Evolutionary conservation across 2,113 vertebrate genomes (phyloP).

Genomic region (Mus spicilegus): DNA sequence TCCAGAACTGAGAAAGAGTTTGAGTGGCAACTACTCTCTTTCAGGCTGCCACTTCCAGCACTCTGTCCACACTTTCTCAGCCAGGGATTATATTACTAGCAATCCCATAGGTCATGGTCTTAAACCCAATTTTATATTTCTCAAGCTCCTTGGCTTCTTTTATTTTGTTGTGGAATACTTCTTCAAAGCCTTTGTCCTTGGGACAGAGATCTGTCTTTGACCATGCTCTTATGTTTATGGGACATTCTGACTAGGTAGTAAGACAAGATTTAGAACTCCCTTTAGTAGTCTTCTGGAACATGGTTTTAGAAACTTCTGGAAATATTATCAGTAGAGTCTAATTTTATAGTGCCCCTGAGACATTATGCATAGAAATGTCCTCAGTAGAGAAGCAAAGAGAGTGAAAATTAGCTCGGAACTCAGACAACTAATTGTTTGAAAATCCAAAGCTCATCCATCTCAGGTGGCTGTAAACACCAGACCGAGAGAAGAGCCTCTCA

Average conservation of each 20-base stretch:
- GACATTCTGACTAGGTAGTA: background rate
- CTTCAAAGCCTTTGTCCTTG: background rate
- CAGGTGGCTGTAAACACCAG: background rate
- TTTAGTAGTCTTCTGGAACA: background rate
- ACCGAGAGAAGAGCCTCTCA: background rate
- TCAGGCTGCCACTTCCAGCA: background rate
- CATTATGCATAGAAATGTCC: background rate
- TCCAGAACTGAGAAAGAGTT: background rate
- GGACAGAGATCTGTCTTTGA: background rate
- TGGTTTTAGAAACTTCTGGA: constrained; percentile 20
- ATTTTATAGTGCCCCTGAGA: background rate
- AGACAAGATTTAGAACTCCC: background rate
- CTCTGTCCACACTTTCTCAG: background rate
- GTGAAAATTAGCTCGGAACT: background rate
- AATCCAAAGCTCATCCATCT: constrained; percentile 25
- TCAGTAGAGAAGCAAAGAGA: constrained; percentile 26
- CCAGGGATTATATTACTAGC: background rate
- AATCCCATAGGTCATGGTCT: background rate
- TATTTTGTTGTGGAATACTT: background rate
- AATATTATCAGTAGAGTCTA: background rate
- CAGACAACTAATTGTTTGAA: background rate
- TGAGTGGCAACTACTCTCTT: background rate
- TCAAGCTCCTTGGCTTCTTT: background rate
- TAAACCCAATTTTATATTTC: background rate
- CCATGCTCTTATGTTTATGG: background rate